These are phyloP conservation scores for Osmoderma eremita DNA, from an alignment of 2,888 invertebrate genomes.

Conservation along the genomic window DNA sequence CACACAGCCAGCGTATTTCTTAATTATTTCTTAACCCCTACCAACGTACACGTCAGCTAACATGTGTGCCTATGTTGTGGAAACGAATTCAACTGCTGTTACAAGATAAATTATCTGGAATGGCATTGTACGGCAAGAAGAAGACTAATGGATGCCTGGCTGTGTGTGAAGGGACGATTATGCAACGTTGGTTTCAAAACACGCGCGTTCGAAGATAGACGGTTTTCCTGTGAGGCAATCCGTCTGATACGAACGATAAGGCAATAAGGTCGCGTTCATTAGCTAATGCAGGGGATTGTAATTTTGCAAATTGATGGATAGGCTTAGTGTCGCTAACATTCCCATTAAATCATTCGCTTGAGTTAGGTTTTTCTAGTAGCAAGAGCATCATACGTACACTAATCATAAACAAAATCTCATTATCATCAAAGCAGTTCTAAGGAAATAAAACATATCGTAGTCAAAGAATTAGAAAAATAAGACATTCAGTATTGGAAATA, in stretches of 20 bases:
- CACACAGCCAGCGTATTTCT: conserved; percentile 6
- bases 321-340: conserved; percentile 7
- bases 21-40: conserved; percentile 22
- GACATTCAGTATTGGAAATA: too few species aligned
- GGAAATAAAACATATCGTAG: too few species aligned
- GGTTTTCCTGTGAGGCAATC: conserved; percentile 28
- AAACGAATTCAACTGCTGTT: conserved; percentile 32
- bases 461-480: too few species aligned
- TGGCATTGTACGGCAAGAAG: conserved; percentile 23
- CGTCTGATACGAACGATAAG: conserved; percentile 29
- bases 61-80: conserved; percentile 29
- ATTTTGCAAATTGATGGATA: conserved; percentile 32
- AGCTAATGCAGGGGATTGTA: conserved; percentile 27
- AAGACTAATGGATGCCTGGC: conserved; percentile 34
- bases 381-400: too few species aligned
- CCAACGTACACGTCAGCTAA: conserved; percentile 17
- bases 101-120: conserved; percentile 34
- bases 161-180: conserved; percentile 36
- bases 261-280: conserved; percentile 26
- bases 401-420: too few species aligned
- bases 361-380: too few species aligned
- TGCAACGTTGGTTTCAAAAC: conserved; percentile 34
- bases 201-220: conserved; percentile 22
- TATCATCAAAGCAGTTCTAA: too few species aligned
- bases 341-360: too few species aligned